Evolutionary conservation across 1,140 invertebrate genomes (phyloP), one percentile per base, ranked within the genome.

Genomic region (Acromyrmex echinatior): DNA sequence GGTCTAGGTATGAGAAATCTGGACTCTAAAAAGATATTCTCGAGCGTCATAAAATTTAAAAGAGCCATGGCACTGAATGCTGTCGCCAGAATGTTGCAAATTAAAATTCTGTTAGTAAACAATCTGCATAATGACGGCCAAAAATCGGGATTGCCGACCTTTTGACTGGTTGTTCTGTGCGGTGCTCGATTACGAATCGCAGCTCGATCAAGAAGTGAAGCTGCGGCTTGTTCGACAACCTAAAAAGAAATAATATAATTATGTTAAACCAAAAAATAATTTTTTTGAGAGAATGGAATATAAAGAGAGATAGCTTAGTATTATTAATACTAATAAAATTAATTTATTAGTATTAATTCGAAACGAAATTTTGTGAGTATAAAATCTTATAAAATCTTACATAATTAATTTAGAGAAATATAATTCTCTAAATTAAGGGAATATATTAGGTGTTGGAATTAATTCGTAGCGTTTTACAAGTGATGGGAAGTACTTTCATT

Each of bases 21-120:
- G 1, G 96, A 96, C 91, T 97, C 96, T 78, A 97, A 93, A 87
- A 96, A 96, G 28, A 95, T 93, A 86, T 96, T 95, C 93, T 97
- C 96, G 76, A 96, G 96, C 10, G 93, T 88, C 2, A 93, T 88
- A 78, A 96, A 97, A 92, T 97, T 97, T 2, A 96, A 84, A 10
- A 96, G 66, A 1, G 96, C 96, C 78, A 96, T 96, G 81, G 96
- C 93, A 86, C 96, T 96, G 78, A 97, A 96, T 63, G 96, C 94
- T 10, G 96, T 93, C 12, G 96, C 96, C 2, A 96, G 49, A 58
- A 96, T 94, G 88, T 97, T 97, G 49, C 96, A 94, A 71, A 97
- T 94, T 0, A 97, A 91, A 86, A 97, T 95, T 89, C 96, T 96
- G 84, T 97, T 97, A 39, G 91, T 96, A 2, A 97, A 89, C 0